Evolutionary conservation across 2,888 invertebrate genomes (phyloP), one percentile per base, ranked within the genome.

Genomic region (Sesia bembeciformis): DNA sequence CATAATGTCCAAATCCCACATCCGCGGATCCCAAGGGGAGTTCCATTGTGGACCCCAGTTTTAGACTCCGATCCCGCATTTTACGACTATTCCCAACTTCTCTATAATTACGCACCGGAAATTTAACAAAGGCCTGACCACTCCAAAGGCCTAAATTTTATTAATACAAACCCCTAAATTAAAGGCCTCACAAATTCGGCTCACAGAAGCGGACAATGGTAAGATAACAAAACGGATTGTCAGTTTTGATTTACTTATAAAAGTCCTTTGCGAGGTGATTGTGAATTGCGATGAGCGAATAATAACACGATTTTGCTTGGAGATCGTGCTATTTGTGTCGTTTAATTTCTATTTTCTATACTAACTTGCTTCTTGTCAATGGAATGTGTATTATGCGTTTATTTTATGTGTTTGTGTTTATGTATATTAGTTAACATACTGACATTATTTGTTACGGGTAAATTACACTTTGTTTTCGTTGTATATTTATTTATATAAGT

Each of bases 41-140:
- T 23, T 46, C 23, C 46, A 46, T 46, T 46, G 46, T 46, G 46
- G 23, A 46, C 46, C 46, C 46, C 46, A 46, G 23, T 46, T 46
- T 46, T 46, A 46, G 5, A 23, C 46, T 46, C 7, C 46, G 46
- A 50, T 50, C 50, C 50, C 50, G 38, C 52, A 38, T 52, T 52
- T 52, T 52, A 52, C 52, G 52, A 52, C 52, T 42, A 40, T 23
- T 42, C 52, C 23, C 41, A 52, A 52, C 41, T 52, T 52, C 52
- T 42, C 42, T 39, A 52, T 42, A 52, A 52, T 52, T 52, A 52
- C 42, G 6, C 42, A 42, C 41, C 43, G 52, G 42, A 52, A 52
- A 52, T 52, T 52, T 41, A 52, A 52, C 52, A 52, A 43, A 52
- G 43, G 52, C n/a, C 38, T 50, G 50, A 50, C 50, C 42, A 7